Evolutionary conservation across 2,797 vertebrate species (phyloP), one percentile per base, ranked within the genome.

Genomic region (Paguma larvata): DNA sequence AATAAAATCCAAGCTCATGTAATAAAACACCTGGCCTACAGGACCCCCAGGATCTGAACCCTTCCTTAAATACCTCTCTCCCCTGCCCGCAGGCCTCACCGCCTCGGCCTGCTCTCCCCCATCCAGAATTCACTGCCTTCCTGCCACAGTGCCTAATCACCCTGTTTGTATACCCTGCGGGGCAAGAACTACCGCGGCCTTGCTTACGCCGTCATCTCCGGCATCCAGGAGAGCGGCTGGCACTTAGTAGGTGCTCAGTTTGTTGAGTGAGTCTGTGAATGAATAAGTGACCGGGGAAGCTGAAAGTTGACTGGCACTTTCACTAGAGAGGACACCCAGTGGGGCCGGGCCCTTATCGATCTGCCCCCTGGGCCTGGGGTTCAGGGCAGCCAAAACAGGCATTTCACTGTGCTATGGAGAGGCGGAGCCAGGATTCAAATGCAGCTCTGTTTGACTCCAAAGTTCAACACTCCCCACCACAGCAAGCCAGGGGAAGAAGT

Each of bases 381-480:
- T 88, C 48, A 86, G 51, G 18, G 46, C 93, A 53, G 67, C 96
- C 59, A 75, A 84, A 72, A 38, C 15, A 14, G 30, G 3, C 56
- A 41, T 63, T 68, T 92, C 56, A 75, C 41, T 78, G 73, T 56
- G 10, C 48, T 30, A 25, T 85, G 83, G 79, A 89, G 86, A 97
- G 93, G 85, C 48, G 80, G 94, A 92, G 89, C 70, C 89, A 73
- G 82, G 62, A 95, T 93, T 90, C 94, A 94, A 96, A 97, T 65
- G 21, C 73, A 73, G 83, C 41, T 94, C 82, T 95, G 23, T 97
- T 86, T 95, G 95, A 94, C 87, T 98, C 46, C 93, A 92, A 97
- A 98, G 98, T 94, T 95, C 96, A 97, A 97, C 46, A 21, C 3
- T 63, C 38, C 15, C 18, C 68, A 65, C 70, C 18, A 73, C 16